A percentile compares a stretch with the other conserved stretches of the same genome.
phyloP scores from a whole-genome alignment of 2,113 vertebrate genomes.

The Lepisosteus osseus region DNA sequence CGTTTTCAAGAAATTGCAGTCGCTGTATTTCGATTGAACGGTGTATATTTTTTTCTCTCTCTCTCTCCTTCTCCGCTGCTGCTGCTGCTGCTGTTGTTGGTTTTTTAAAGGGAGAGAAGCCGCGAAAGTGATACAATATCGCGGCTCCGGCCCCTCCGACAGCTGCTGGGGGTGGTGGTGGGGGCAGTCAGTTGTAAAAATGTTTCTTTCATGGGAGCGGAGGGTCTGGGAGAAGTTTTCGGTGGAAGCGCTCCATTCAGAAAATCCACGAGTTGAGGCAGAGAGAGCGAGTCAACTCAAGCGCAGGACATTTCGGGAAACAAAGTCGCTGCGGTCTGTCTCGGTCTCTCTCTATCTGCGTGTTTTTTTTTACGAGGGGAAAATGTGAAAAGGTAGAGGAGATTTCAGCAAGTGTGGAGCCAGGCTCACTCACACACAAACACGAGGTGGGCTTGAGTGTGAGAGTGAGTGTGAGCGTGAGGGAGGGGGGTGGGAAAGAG shows the following conservation, averaged over 20 bases:
- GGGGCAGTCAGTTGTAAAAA: too few species aligned
- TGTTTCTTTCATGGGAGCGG: too few species aligned
- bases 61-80: too few species aligned
- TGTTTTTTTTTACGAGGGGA: conserved; percentile 18
- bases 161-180: too few species aligned
- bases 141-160: too few species aligned
- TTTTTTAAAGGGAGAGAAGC: too few species aligned
- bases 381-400: too few species aligned
- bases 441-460: conserved; percentile 69
- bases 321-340: neutral
- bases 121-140: too few species aligned
- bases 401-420: conserved; percentile 37
- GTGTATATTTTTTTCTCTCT: too few species aligned
- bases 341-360: conserved; percentile 1
- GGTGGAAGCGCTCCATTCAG: neutral
- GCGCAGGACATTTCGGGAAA: neutral
- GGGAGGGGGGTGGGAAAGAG: neutral
- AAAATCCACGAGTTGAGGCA: conserved; percentile 12
- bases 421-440: conserved; percentile 17
- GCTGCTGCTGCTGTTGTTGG: too few species aligned
- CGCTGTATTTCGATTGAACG: too few species aligned
- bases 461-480: neutral
- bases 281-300: neutral
- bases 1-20: neutral
- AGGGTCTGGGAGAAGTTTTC: too few species aligned